These are phyloP conservation scores for Heteromurus nitidus DNA, from an alignment of 2,888 invertebrate genomes.

Conservation along the genomic window DNA sequence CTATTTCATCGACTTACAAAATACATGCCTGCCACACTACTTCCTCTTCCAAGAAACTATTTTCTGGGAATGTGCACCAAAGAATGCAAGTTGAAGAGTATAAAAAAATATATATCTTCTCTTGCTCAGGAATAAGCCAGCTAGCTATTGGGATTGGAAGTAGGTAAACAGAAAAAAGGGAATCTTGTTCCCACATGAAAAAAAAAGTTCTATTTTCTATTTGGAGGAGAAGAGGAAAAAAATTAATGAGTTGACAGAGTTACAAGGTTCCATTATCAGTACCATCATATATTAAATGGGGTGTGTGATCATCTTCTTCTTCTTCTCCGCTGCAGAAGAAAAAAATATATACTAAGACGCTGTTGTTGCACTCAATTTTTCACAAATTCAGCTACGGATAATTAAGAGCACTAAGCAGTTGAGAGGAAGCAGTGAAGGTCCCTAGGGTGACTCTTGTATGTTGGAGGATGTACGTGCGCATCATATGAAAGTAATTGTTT, in stretches of 20 bases:
- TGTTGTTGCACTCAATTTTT: conserved; percentile 23
- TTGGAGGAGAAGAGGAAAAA: background rate
- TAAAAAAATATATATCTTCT: too few relatives aligned
- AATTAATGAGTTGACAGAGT: conserved; percentile 2
- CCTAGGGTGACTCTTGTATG: background rate
- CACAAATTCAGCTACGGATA: conserved; percentile 30
- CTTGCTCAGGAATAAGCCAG: too few relatives aligned
- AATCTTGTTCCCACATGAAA: too few relatives aligned
- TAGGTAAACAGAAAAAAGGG: background rate
- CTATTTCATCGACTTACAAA: too few relatives aligned
- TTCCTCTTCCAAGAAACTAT: too few relatives aligned
- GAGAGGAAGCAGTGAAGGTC: background rate
- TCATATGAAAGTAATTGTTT: conserved; percentile 19
- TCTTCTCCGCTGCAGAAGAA: background rate
- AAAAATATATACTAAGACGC: background rate
- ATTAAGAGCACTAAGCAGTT: conserved; percentile 29
- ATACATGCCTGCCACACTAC: too few relatives aligned
- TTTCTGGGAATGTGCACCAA: too few relatives aligned
- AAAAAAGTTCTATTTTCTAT: too few relatives aligned
- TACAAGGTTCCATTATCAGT: background rate
- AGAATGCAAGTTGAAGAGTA: background rate
- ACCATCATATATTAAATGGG: background rate
- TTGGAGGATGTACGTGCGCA: background rate
- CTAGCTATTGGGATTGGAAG: too few relatives aligned
- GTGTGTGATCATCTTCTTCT: conserved; percentile 3